Evolutionary conservation across 2,888 invertebrate species (phyloP).

Genomic region (Prenolepis imparis): DNA sequence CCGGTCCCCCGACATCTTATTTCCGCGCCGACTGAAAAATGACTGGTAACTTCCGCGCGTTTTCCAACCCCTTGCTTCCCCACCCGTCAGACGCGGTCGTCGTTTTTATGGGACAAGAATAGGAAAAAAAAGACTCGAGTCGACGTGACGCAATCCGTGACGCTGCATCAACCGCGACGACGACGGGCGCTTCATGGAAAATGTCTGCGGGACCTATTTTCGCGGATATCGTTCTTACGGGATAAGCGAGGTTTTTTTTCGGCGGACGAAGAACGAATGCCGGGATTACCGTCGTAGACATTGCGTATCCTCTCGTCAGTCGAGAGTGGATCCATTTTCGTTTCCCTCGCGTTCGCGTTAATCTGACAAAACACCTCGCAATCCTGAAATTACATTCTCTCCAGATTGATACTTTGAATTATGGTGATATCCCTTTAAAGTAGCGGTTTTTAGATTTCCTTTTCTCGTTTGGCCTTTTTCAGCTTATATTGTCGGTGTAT

Average conservation of each 20-base stretch:
- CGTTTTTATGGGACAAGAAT: conserved; percentile 24
- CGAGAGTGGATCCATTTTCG: conserved; percentile 38
- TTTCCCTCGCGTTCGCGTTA: background rate
- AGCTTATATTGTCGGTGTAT: background rate
- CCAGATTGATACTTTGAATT: conserved; percentile 7
- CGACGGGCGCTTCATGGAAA: conserved; percentile 42
- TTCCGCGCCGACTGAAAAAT: conserved; percentile 74
- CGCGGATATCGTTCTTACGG: conserved; percentile 40
- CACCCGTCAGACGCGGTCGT: conserved; percentile 1
- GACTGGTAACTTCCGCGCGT: conserved; percentile 67
- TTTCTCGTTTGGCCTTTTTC: background rate
- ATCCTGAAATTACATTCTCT: conserved; percentile 36
- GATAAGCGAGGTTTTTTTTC: conserved; percentile 38
- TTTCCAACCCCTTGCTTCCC: background rate
- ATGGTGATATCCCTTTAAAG: background rate
- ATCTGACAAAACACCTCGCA: conserved; percentile 44
- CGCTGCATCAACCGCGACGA: conserved; percentile 30
- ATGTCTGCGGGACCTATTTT: conserved; percentile 46
- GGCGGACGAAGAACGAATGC: conserved; percentile 41
- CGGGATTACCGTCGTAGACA: conserved; percentile 30
- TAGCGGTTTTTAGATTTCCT: background rate
- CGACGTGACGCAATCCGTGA: conserved; percentile 39
- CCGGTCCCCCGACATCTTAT: conserved; percentile 67
- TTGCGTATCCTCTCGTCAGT: conserved; percentile 11
- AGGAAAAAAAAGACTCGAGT: conserved; percentile 21